Evolutionary conservation across 2,888 invertebrate genomes (phyloP).

Genomic region (Thereva nobilitata): DNA sequence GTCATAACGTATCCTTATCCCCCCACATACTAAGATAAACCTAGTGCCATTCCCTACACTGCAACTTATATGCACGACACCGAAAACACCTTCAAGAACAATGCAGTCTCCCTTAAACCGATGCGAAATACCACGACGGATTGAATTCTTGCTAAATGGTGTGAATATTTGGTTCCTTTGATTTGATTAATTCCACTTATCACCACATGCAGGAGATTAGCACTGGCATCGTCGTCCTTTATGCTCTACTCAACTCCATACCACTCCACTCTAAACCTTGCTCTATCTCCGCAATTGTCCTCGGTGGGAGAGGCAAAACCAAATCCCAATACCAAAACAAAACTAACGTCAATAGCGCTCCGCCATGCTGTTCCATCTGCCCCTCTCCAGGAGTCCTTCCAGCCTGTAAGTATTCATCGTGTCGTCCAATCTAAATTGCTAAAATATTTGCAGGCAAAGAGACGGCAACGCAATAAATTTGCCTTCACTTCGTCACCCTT

Average conservation of each 20-base stretch:
- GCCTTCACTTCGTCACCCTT: constrained; percentile 34
- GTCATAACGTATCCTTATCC: neutral
- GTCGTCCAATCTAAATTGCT: constrained; percentile 41
- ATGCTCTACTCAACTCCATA: no score
- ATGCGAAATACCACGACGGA: constrained; percentile 45
- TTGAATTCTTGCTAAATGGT: constrained; percentile 48
- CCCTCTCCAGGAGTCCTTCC: neutral
- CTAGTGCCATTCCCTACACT: no score
- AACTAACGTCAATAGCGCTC: no score
- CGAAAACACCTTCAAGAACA: neutral
- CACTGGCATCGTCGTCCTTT: constrained; percentile 22
- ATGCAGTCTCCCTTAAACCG: constrained; percentile 4
- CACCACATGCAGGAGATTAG: constrained; percentile 35
- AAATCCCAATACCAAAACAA: no score
- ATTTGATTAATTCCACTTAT: constrained; percentile 44
- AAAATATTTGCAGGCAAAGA: constrained; percentile 38
- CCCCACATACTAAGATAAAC: neutral
- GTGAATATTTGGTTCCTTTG: constrained; percentile 43
- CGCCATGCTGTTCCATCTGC: no score
- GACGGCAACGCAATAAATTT: constrained; percentile 39
- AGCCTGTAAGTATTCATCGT: constrained; percentile 26
- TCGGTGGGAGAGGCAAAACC: no score
- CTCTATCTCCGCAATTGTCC: no score
- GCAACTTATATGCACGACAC: neutral
- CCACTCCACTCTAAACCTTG: no score